A percentile compares a stretch with the other conserved stretches of the same genome.
Conservation (phyloP, 2,888 invertebrate species). For the Synergus umbraculus region DNA sequence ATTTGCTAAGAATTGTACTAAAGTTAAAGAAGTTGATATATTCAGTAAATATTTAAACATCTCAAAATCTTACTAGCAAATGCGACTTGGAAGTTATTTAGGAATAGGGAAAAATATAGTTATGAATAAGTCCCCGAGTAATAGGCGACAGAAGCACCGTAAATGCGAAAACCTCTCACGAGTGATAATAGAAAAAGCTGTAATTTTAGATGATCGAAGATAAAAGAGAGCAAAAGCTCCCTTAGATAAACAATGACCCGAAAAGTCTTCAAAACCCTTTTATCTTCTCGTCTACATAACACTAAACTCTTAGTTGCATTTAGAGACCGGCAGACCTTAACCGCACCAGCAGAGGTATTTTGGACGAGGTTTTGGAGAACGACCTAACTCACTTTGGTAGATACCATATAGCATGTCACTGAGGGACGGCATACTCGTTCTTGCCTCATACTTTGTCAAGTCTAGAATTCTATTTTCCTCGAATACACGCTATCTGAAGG, state of each 20-base stretch:
- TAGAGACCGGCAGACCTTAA: slow-evolving; percentile 72
- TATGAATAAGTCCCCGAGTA: slow-evolving; percentile 69
- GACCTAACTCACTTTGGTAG: slow-evolving; percentile 22
- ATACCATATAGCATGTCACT: neutral
- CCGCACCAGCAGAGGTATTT: slow-evolving; percentile 78
- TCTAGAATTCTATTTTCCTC: slow-evolving; percentile 38
- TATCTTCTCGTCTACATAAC: slow-evolving; percentile 63
- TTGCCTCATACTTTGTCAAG: slow-evolving; percentile 37
- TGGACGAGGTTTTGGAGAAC: slow-evolving; percentile 71
- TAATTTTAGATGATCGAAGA: slow-evolving; percentile 62
- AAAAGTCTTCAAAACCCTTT: slow-evolving; percentile 62
- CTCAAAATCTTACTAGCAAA: slow-evolving; percentile 49
- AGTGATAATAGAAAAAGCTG: slow-evolving; percentile 56
- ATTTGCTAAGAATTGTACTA: slow-evolving; percentile 54
- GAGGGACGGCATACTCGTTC: slow-evolving; percentile 10
- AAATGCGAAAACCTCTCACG: slow-evolving; percentile 69
- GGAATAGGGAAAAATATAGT: slow-evolving; percentile 69
- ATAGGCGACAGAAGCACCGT: slow-evolving; percentile 71
- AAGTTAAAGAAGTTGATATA: neutral
- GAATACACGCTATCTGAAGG: neutral
- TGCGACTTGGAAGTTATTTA: slow-evolving; percentile 64
- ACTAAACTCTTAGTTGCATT: slow-evolving; percentile 53
- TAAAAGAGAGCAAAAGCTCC: slow-evolving; percentile 54
- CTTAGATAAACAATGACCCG: slow-evolving; percentile 36
- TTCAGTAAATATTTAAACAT: neutral